A percentile compares a stretch with the other conserved stretches of the same genome.
Conservation (phyloP, 2,888 invertebrate species). For the Trachelus stipa region DNA sequence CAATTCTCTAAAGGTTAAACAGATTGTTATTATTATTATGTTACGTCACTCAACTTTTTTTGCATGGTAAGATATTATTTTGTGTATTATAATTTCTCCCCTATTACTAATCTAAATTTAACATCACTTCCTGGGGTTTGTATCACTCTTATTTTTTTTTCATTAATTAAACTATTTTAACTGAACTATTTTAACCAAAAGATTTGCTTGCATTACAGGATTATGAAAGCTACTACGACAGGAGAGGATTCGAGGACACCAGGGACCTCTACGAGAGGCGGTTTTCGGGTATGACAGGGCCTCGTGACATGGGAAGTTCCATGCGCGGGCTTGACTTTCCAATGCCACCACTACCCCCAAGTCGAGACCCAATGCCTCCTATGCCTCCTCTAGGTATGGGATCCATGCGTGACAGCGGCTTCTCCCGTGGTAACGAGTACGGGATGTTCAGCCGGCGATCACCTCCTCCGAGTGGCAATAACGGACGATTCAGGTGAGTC, state of each 20-base stretch:
- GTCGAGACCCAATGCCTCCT: constrained; percentile 82
- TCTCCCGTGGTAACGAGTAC: constrained; percentile 75
- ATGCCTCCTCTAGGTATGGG: constrained; percentile 80
- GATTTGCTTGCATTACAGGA: constrained; percentile 70
- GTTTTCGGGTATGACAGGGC: constrained; percentile 74
- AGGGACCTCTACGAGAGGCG: constrained; percentile 86
- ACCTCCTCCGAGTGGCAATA: constrained; percentile 72
- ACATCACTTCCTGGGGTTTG: not conserved
- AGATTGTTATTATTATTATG: not conserved
- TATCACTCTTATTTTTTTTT: not conserved
- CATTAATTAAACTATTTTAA: not conserved
- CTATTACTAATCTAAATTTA: not conserved
- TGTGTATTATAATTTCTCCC: constrained; percentile 2
- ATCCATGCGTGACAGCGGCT: constrained; percentile 75
- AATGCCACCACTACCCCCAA: constrained; percentile 78
- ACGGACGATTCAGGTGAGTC: constrained; percentile 65
- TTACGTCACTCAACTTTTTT: not conserved
- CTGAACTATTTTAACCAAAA: not conserved
- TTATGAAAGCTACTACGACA: constrained; percentile 85
- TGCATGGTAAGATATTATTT: not conserved
- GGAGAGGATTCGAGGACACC: constrained; percentile 80
- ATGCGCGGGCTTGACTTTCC: constrained; percentile 74
- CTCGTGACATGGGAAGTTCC: constrained; percentile 67
- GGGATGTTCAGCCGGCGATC: constrained; percentile 87
- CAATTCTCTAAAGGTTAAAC: not conserved